Evolutionary conservation across 2,888 invertebrate species (phyloP).

Genomic region (Lagria hirta): DNA sequence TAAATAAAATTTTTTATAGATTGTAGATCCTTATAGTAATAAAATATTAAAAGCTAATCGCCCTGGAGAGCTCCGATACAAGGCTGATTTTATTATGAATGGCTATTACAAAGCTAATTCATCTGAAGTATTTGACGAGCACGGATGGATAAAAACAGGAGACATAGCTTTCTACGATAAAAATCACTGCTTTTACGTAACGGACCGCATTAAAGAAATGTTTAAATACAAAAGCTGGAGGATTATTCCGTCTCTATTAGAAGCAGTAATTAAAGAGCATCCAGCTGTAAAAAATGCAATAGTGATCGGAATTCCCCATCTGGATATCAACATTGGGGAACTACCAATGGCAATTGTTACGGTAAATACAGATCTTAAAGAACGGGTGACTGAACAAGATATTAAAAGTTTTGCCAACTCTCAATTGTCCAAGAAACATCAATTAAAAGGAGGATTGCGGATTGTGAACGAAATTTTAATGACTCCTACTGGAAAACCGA

Average conservation of each 20-base stretch:
- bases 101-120: conserved; percentile 56
- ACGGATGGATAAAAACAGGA: conserved; percentile 56
- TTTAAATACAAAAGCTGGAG: conserved; percentile 56
- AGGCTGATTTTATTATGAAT: conserved; percentile 46
- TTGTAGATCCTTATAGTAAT: conserved; percentile 8
- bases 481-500: conserved; percentile 1
- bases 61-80: conserved; percentile 55
- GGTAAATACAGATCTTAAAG: conserved; percentile 7
- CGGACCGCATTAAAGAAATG: conserved; percentile 55
- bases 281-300: conserved; percentile 75
- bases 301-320: conserved; percentile 74
- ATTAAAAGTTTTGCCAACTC: conserved; percentile 4
- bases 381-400: conserved; percentile 5
- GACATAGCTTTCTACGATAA: conserved; percentile 57
- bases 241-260: conserved; percentile 77
- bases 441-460: conserved; percentile 3
- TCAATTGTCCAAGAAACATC: background rate
- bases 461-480: conserved; percentile 4
- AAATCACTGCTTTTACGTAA: conserved; percentile 52
- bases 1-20: conserved; percentile 6
- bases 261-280: conserved; percentile 67
- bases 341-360: conserved; percentile 11
- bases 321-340: conserved; percentile 29
- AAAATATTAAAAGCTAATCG: conserved; percentile 4
- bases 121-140: conserved; percentile 48